Conservation (phyloP, 2,797 vertebrate species). For the Sarcophilus harrisii region DNA sequence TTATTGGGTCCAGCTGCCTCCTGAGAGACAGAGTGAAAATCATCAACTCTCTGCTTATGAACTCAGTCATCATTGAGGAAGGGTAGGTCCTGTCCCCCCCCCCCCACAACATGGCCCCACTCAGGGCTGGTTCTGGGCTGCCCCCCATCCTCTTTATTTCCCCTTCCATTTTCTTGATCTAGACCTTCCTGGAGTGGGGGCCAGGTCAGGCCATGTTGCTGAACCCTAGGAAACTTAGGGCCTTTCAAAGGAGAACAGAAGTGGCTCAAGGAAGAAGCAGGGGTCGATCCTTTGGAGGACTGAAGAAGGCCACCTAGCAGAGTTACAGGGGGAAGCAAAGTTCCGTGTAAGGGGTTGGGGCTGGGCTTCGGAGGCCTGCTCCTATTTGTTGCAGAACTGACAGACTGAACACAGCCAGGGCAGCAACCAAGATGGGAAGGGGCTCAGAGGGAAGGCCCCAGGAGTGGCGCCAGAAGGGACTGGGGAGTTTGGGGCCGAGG, state of each 20-base stretch:
- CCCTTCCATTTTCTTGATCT: neutral
- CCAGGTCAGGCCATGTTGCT: neutral
- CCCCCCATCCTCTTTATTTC: neutral
- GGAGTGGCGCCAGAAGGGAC: neutral
- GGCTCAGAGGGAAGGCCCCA: neutral
- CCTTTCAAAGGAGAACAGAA: neutral
- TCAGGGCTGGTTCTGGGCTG: neutral
- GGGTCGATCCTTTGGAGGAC: neutral
- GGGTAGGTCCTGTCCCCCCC: conserved; percentile 88
- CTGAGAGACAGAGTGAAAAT: conserved; percentile 95
- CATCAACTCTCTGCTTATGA: conserved; percentile 97
- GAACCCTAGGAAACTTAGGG: neutral
- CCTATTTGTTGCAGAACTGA: neutral
- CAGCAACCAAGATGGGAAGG: neutral
- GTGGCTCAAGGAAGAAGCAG: neutral
- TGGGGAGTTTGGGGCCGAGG: neutral
- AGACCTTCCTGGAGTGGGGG: neutral
- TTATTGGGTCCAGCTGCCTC: conserved; percentile 90
- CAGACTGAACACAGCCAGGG: neutral
- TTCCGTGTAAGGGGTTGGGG: neutral
- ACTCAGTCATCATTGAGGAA: conserved; percentile 95
- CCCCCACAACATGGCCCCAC: neutral
- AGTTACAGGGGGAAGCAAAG: neutral
- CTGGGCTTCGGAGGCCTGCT: neutral
- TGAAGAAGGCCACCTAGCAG: neutral